phyloP scores from a whole-genome alignment of 1,140 invertebrate genomes.

The Drosophila setifemur region DNA sequence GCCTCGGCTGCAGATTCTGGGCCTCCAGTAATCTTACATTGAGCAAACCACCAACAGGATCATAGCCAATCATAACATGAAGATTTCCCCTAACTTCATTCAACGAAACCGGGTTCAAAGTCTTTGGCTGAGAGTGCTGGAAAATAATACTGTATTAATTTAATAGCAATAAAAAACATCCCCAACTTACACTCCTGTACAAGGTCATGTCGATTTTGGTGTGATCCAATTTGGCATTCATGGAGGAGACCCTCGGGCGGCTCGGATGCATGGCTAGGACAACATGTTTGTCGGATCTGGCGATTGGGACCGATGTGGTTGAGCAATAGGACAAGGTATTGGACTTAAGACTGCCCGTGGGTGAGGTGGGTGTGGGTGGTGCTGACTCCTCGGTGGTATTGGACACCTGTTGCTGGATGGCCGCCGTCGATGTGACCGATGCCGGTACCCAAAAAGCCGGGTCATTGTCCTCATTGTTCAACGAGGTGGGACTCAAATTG shows the following conservation, averaged over 20 bases:
- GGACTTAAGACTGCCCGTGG: constrained; percentile 79
- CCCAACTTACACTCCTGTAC: constrained; percentile 82
- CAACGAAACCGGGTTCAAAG: constrained; percentile 37
- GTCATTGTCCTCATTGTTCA: constrained; percentile 74
- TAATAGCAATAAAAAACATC: neutral
- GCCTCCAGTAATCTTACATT: constrained; percentile 84
- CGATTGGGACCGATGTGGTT: constrained; percentile 81
- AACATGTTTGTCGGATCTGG: constrained; percentile 84
- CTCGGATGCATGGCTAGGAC: constrained; percentile 83
- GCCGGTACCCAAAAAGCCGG: constrained; percentile 83
- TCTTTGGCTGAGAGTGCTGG: constrained; percentile 72
- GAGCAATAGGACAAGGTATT: constrained; percentile 77
- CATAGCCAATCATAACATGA: constrained; percentile 83
- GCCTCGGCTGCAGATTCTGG: constrained; percentile 84
- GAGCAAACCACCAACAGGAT: constrained; percentile 83
- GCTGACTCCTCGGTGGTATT: constrained; percentile 81
- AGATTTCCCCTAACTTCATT: constrained; percentile 83
- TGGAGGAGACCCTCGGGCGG: constrained; percentile 82
- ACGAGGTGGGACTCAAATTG: constrained; percentile 76
- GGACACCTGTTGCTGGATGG: constrained; percentile 67
- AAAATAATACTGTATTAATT: neutral
- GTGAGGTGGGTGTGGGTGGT: constrained; percentile 82
- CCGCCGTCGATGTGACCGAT: constrained; percentile 52
- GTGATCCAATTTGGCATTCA: constrained; percentile 84
- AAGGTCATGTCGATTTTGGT: constrained; percentile 84